A percentile compares a stretch with the other conserved stretches of the same genome.
phyloP scores from a whole-genome alignment of 1,140 invertebrate genomes.

The Drosophila carrolli region DNA sequence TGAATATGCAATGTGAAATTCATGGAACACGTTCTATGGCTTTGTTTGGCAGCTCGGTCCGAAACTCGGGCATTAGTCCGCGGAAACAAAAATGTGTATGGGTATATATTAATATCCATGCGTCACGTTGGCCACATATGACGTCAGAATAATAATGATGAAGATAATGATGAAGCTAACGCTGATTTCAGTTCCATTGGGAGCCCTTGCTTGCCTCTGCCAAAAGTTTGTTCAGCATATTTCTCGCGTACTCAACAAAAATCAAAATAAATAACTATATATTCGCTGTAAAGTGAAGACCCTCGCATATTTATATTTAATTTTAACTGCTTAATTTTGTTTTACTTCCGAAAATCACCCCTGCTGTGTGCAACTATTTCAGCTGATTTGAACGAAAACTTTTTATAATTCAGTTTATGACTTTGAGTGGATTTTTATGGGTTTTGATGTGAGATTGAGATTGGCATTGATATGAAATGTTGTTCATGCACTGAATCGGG shows the following conservation, averaged over 20 bases:
- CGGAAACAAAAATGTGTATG: slow-evolving; percentile 15
- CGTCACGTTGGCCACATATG: slow-evolving; percentile 59
- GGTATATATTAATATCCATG: slow-evolving; percentile 56
- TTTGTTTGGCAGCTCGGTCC: slow-evolving; percentile 11
- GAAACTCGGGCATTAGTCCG: slow-evolving; percentile 47
- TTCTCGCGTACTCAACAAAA: slow-evolving; percentile 58
- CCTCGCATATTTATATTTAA: slow-evolving; percentile 25
- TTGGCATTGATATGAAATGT: neutral
- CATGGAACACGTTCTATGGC: slow-evolving; percentile 31
- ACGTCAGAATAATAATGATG: slow-evolving; percentile 52
- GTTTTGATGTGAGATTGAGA: neutral
- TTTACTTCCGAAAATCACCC: neutral
- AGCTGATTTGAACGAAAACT: slow-evolving; percentile 28
- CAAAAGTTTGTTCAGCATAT: slow-evolving; percentile 31
- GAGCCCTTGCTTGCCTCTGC: slow-evolving; percentile 31
- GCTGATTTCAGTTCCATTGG: slow-evolving; percentile 36
- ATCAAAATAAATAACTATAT: slow-evolving; percentile 17
- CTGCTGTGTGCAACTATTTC: slow-evolving; percentile 21
- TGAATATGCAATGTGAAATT: slow-evolving; percentile 64
- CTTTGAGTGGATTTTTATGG: slow-evolving; percentile 16
- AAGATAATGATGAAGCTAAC: slow-evolving; percentile 12
- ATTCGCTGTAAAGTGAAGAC: neutral
- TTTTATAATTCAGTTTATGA: slow-evolving; percentile 22
- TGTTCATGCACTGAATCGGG: neutral
- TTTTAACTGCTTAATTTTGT: slow-evolving; percentile 35